A percentile compares a stretch with the other conserved stretches of the same genome.
phyloP scores from a whole-genome alignment of 2,888 invertebrate genomes.

The Hartigia nigra region DNA sequence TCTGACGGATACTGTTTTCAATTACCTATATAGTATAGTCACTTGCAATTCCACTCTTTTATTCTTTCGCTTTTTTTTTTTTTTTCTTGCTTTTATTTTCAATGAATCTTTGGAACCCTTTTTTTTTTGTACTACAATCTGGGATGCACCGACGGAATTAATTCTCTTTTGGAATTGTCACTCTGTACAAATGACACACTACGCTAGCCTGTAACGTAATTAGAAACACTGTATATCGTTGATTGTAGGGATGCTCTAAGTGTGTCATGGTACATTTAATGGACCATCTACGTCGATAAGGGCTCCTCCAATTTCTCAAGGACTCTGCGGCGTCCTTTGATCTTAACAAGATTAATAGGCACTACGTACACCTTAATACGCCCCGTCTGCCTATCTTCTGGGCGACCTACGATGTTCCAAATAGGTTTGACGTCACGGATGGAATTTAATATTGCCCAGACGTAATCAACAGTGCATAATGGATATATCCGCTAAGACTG shows the following conservation, averaged over 20 bases:
- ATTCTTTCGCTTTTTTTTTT: too few species aligned
- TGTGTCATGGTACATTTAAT: not conserved
- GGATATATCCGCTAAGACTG: not conserved
- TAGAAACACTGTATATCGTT: not conserved
- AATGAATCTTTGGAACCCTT: too few species aligned
- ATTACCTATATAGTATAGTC: not conserved
- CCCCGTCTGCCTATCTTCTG: not conserved
- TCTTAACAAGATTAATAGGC: not conserved
- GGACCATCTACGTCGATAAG: not conserved
- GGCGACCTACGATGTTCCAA: not conserved
- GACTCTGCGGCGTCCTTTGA: not conserved
- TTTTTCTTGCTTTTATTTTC: too few species aligned
- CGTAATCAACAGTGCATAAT: not conserved
- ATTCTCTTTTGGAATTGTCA: not conserved
- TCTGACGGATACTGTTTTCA: not conserved
- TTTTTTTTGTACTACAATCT: too few species aligned
- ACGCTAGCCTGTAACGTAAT: not conserved
- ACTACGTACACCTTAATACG: not conserved
- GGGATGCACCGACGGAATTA: too few species aligned
- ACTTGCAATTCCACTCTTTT: too few species aligned
- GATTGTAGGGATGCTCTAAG: not conserved
- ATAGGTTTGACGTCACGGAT: not conserved
- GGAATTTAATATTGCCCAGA: not conserved
- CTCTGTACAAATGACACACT: not conserved
- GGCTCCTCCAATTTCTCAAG: not conserved